Conservation (phyloP, 2,113 vertebrate species). For the Hiodon tergisus region DNA sequence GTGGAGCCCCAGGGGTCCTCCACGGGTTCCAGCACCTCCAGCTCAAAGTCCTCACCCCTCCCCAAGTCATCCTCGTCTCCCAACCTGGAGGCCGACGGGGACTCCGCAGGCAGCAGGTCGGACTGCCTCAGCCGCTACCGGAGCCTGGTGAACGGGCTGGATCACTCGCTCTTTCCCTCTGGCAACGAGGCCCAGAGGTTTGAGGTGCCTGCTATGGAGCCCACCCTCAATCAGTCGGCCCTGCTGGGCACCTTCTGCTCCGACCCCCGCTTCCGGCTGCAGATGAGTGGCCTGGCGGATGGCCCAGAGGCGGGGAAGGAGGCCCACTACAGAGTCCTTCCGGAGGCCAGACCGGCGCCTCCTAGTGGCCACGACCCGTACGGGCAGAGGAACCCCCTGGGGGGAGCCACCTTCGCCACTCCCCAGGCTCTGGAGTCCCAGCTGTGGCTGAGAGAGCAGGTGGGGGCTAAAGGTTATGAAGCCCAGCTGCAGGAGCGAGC, state of each 20-base stretch:
- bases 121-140: slow-evolving; percentile 69
- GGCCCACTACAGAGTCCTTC: slow-evolving; percentile 67
- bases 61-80: slow-evolving; percentile 68
- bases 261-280: slow-evolving; percentile 73
- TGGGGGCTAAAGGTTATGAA: slow-evolving; percentile 57
- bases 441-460: slow-evolving; percentile 62
- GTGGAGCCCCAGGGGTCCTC: slow-evolving; percentile 46
- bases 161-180: slow-evolving; percentile 69
- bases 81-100: slow-evolving; percentile 57
- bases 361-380: slow-evolving; percentile 46
- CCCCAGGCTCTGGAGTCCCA: slow-evolving; percentile 58
- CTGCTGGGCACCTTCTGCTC: slow-evolving; percentile 67
- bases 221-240: slow-evolving; percentile 81
- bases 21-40: slow-evolving; percentile 51
- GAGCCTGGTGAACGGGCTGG: slow-evolving; percentile 68
- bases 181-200: slow-evolving; percentile 76
- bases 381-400: slow-evolving; percentile 52
- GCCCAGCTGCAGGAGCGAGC: slow-evolving; percentile 58
- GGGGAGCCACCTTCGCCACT: slow-evolving; percentile 51
- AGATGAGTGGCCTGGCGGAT: slow-evolving; percentile 53
- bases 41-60: slow-evolving; percentile 58
- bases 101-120: slow-evolving; percentile 35
- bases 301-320: slow-evolving; percentile 60
- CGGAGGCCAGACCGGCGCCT: slow-evolving; percentile 61
- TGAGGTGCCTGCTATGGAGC: slow-evolving; percentile 76